Percentiles rank a stretch among this genome's conserved stretches.
phyloP scores from a whole-genome alignment of 2,888 invertebrate genomes.

The Lampropteryx suffumata region DNA sequence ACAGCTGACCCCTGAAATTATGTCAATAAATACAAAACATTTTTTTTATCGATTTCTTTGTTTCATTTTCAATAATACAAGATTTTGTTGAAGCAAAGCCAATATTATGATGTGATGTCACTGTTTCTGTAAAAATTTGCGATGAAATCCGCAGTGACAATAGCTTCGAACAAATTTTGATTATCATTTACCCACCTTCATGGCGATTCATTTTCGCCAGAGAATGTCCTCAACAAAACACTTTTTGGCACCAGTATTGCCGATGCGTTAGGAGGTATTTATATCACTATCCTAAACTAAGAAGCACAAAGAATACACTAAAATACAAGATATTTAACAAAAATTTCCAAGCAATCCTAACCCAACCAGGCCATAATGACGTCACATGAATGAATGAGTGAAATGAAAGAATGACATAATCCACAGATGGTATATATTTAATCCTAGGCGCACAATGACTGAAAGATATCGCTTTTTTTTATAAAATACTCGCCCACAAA shows the following conservation, averaged over 20 bases:
- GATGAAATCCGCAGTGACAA: conserved; percentile 73
- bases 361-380: conserved; percentile 88
- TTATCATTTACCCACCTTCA: conserved; percentile 92
- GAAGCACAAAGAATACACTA: conserved; percentile 83
- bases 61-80: conserved; percentile 29
- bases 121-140: conserved; percentile 52
- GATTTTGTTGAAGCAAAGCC: conserved; percentile 32
- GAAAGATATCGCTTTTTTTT: too few relatives aligned
- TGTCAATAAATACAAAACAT: conserved; percentile 60
- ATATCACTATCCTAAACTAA: conserved; percentile 80
- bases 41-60: conserved; percentile 40
- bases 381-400: conserved; percentile 70
- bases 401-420: conserved; percentile 8
- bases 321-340: conserved; percentile 86
- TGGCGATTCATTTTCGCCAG: conserved; percentile 94
- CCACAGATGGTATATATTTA: too few relatives aligned
- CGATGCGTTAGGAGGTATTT: conserved; percentile 77
- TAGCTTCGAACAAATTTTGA: conserved; percentile 81
- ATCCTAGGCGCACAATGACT: too few relatives aligned
- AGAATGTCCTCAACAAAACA: conserved; percentile 72
- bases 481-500: too few relatives aligned
- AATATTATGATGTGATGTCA: conserved; percentile 38
- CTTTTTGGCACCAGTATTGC: conserved; percentile 76
- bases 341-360: conserved; percentile 87
- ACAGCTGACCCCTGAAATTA: conserved; percentile 97